Evolutionary conservation across 2,797 vertebrate species (phyloP).

Genomic region (Eulemur mongoz): DNA sequence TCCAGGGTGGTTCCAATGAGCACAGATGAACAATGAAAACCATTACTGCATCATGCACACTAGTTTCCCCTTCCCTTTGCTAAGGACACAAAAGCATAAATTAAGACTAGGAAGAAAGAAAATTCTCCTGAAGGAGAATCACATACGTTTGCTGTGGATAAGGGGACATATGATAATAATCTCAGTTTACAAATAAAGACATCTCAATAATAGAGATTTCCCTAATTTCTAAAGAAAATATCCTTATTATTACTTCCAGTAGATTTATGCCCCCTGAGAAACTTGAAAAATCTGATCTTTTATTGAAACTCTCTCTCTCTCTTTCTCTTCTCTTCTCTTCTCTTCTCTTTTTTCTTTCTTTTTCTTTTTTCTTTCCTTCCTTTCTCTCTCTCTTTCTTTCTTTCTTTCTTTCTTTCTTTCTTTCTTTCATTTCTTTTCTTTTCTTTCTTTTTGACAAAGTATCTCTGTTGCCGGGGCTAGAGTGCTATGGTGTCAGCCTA

Average conservation of each 20-base stretch:
- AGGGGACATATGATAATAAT: not conserved
- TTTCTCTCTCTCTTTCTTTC: too few species aligned
- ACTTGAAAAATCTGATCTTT: not conserved
- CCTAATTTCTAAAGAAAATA: not conserved
- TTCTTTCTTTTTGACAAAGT: too few species aligned
- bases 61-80: not conserved
- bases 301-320: not conserved
- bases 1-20: not conserved
- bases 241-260: not conserved
- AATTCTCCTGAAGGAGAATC: not conserved
- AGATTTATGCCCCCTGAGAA: not conserved
- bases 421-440: too few species aligned
- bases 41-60: not conserved
- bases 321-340: too few species aligned
- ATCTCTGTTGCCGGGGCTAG: too few species aligned
- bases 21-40: not conserved
- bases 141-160: not conserved
- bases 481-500: too few species aligned
- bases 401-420: too few species aligned
- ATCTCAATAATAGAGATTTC: not conserved
- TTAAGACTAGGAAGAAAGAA: not conserved
- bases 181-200: not conserved
- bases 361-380: too few species aligned
- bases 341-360: too few species aligned
- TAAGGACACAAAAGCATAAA: not conserved